Base-by-base conservation (phyloP, 2,797 vertebrate species). In the Pelodytes ibericus region DNA sequence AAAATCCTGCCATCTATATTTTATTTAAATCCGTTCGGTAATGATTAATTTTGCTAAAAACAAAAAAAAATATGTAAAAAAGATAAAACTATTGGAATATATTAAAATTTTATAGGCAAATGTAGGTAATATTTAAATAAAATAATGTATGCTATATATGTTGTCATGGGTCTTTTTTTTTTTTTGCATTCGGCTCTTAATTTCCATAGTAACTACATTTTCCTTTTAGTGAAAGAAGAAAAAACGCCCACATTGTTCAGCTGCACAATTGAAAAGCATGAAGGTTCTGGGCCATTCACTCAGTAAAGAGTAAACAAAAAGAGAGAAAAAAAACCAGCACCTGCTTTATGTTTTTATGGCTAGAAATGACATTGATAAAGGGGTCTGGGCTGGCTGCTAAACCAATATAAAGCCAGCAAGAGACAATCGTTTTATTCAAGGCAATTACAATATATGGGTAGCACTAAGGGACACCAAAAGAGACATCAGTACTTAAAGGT, bases 171-270 rank as follows among this genome's bases (percentile, higher is more conserved):
- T 77, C 13, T 44, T 1, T 44, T 1, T 44, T 36, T 36, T 36
- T 36, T 44, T 44, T 2, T 16, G 3, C 13, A 1, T 44, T 44
- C 41, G 84, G 83, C 77, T 86, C 84, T 86, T 81, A 86, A 92
- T 81, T 89, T 83, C 88, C 89, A 89, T 89, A 87, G 87, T 87
- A 92, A 93, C 85, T 22, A 80, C 80, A 81, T 85, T 90, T 87
- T 51, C 58, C 81, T 74, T 79, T 81, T 88, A 75, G 82, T 85
- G 24, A 47, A 53, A 44, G 10, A 82, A 44, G 1, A 47, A 47
- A 47, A 3, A 53, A 53, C 20, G 81, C 85, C 44, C 82, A 80
- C 74, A 82, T 85, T 82, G 82, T 88, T 1, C 30, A 68, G 64
- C 44, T 39, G 18, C 4, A 0, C 67, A 81, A 30, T 22, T 81